Evolutionary conservation across 2,113 vertebrate species (phyloP), one percentile per base, ranked within the genome.

Genomic region (Pelmatolapia mariae): DNA sequence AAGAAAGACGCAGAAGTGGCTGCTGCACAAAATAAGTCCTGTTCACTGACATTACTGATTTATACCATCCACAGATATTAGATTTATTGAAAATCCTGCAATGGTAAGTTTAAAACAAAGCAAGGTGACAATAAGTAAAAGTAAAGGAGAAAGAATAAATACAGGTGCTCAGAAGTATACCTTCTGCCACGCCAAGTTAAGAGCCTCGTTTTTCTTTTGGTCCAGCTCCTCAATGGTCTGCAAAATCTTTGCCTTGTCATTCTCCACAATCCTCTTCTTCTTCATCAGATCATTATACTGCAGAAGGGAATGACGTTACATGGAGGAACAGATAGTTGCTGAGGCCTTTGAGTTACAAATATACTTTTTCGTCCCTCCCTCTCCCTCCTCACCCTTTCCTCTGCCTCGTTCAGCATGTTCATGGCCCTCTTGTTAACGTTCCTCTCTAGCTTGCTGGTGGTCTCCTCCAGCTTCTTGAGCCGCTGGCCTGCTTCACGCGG

Each of bases 221-320:
- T 99, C 99, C 93, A 99, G 95, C 89, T 99, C 98, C 95, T 97
- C 90, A 81, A 99, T 99, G 85, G 97, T 95, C 92, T 96, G 94
- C 91, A 99, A 93, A 89, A 99, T 99, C 95, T 99, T 99, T 9
- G 88, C 85, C 92, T 98, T 99, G 94, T 99, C 99, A 10, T 97
- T 98, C 95, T 99, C 98, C 59, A 99, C 99, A 56, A 98, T 98
- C 92, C 97, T 97, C 93, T 97, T 99, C 95, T 97, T 99, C 94
- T 96, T 98, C 96, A 97, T 97, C 92, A 99, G 95, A 82, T 99
- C 98, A 80, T 98, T 97, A 92, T 98, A 99, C 99, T 99, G 88
- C 68, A 86, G 50, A 80, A 89, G 2, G 8, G 18, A 53, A n/a
- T n/a, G 26, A 52, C 0, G 4, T 6, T 22, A 47, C 1, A 31